Evolutionary conservation across 2,888 invertebrate genomes (phyloP).

Genomic region (Sabatieria punctata): DNA sequence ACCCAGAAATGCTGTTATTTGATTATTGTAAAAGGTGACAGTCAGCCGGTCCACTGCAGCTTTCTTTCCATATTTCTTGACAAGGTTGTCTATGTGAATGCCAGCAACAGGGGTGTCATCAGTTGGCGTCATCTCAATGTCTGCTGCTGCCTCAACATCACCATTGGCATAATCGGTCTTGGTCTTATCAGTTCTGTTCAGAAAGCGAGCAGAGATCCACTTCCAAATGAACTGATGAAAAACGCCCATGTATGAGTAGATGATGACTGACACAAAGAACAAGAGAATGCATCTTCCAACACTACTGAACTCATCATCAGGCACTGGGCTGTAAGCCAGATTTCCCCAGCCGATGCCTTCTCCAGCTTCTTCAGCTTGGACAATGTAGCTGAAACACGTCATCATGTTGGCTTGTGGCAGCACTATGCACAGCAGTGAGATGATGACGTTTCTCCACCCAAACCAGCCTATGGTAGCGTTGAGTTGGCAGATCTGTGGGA

Average conservation of each 20-base stretch:
- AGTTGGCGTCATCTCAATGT: neutral
- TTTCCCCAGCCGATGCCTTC: neutral
- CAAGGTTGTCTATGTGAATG: neutral
- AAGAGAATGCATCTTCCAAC: neutral
- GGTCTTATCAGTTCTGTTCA: no score
- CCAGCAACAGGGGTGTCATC: neutral
- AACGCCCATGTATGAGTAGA: no score
- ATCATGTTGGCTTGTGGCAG: no score
- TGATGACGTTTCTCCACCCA: neutral
- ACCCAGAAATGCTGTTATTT: constrained; percentile 9
- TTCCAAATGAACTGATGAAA: constrained; percentile 5
- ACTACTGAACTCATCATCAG: neutral
- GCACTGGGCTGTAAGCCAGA: neutral
- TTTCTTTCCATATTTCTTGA: constrained; percentile 4
- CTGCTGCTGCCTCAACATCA: no score
- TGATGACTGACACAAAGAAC: neutral
- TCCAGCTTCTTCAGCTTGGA: constrained; percentile 1
- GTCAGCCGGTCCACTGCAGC: constrained; percentile 2
- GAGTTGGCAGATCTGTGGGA: neutral
- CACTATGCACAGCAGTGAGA: neutral
- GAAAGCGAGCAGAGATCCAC: neutral
- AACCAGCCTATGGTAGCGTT: neutral
- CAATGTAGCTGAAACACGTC: neutral
- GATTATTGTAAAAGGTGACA: constrained; percentile 2
- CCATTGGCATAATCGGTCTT: no score